Base-by-base conservation (phyloP, 2,888 invertebrate genomes). In the Patella caerulea region DNA sequence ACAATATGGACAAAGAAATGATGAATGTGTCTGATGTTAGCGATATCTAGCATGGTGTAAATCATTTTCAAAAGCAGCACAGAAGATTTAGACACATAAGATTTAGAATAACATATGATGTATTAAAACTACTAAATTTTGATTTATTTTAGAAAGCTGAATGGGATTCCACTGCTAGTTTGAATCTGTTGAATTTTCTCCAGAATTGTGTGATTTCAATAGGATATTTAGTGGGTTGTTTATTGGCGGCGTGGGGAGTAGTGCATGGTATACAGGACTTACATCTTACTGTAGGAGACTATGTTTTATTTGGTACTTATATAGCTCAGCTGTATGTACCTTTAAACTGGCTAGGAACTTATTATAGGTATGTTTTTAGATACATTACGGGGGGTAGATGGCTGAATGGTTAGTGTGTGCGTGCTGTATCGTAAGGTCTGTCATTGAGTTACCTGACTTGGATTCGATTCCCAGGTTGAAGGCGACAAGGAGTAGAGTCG, bases 341-440 rank as follows among this genome's bases (percentile, higher is more conserved):
- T 0, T 93, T 99, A 74, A 99, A 99, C 93, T 99, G 96, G 95
- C 97, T 99, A 90, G 99, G 99, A 53, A 98, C 98, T 3, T 98
- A 98, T 89, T 99, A 99, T 91, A 95, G 97, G 97, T 96, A 91
- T 90, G 85, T 3, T 45, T 15, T n/a, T 14, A 72, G 11, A 24
- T 19, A 52, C 2, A 1, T 24, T 34, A 7, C 1, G 9, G 45
- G 34, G 34, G 5, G 34, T 45, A 5, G 34, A 5, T 45, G 34
- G 34, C 34, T 0, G 34, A 45, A 45, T 45, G 34, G 34, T 34
- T 34, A 34, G 34, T 4, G 34, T 4, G 34, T 34, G 34, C 4
- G 34, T 4, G 34, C 34, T 45, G 34, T 7, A 7, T 45, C 34
- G 0, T 45, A 45, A 45, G 7, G 5, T 45, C 34, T 4, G 7